A percentile compares a stretch with the other conserved stretches of the same genome.
phyloP scores from a whole-genome alignment of 2,888 invertebrate species.

The Nomada ruficornis region DNA sequence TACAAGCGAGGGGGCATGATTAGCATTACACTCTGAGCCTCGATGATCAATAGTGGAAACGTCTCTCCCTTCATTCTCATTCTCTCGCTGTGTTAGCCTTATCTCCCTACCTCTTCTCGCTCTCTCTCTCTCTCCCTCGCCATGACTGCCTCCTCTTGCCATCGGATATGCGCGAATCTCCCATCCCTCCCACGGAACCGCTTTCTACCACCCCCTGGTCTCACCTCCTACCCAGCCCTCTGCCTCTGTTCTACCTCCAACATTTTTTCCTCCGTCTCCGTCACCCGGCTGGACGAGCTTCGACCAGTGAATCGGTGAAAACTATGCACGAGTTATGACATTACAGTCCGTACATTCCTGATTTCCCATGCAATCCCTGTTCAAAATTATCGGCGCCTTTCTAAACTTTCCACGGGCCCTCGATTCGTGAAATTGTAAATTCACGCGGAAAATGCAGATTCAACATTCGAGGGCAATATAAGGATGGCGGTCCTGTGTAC shows the following conservation, averaged over 20 bases:
- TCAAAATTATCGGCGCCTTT: background rate
- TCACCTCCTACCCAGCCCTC: constrained; percentile 64
- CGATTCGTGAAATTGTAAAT: background rate
- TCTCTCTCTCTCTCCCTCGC: constrained; percentile 57
- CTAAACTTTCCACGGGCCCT: no score
- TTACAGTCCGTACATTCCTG: no score
- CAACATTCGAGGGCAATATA: constrained; percentile 7
- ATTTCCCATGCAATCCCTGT: background rate
- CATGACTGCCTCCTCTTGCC: constrained; percentile 66
- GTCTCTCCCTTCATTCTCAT: constrained; percentile 83
- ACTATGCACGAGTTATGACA: constrained; percentile 36
- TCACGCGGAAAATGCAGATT: background rate
- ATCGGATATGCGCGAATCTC: constrained; percentile 83
- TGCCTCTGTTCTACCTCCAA: constrained; percentile 39
- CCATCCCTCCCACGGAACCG: constrained; percentile 70
- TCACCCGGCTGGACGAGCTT: constrained; percentile 38
- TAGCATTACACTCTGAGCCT: constrained; percentile 84
- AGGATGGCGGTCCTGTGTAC: background rate
- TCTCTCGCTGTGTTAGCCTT: constrained; percentile 83
- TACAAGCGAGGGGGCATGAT: constrained; percentile 81
- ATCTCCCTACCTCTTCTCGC: constrained; percentile 78
- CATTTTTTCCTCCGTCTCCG: constrained; percentile 51
- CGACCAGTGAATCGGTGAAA: constrained; percentile 33
- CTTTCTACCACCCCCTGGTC: constrained; percentile 59
- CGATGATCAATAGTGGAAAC: constrained; percentile 85